Percentiles rank a stretch among this genome's conserved stretches.
Evolutionary conservation across 1,140 invertebrate genomes (phyloP).

Genomic region (Lerema accius): DNA sequence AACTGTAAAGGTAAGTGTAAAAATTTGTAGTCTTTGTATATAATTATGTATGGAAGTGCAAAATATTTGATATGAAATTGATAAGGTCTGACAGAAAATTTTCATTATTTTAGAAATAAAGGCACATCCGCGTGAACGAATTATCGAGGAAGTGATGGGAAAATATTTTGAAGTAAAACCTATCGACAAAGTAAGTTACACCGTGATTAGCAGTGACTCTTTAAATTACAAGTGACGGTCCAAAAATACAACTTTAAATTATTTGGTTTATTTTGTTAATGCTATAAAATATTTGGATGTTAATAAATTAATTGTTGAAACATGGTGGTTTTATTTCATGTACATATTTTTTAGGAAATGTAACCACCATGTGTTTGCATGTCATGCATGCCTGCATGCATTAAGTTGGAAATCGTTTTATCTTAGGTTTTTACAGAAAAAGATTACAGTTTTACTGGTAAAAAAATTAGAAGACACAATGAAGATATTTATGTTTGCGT

Average conservation of each 20-base stretch:
- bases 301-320: constrained; percentile 41
- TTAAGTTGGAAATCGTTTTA: constrained; percentile 29
- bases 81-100: constrained; percentile 32
- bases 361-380: constrained; percentile 43
- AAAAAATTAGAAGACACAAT: background rate
- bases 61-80: constrained; percentile 34
- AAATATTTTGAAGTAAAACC: constrained; percentile 54
- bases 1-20: constrained; percentile 54
- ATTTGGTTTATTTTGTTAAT: constrained; percentile 6
- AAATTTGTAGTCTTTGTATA: constrained; percentile 16
- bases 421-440: constrained; percentile 37
- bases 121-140: constrained; percentile 51
- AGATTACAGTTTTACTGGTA: constrained; percentile 3
- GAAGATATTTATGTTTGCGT: constrained; percentile 4
- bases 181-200: constrained; percentile 64
- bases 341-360: constrained; percentile 19
- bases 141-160: constrained; percentile 71
- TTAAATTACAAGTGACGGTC: constrained; percentile 14
- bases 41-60: constrained; percentile 64
- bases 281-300: constrained; percentile 28
- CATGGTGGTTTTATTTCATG: constrained; percentile 56
- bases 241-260: background rate
- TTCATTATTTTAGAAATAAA: constrained; percentile 60
- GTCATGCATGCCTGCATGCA: too few relatives aligned
- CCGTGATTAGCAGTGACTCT: constrained; percentile 49